Evolutionary conservation across 2,113 vertebrate species (phyloP).

Genomic region (Grammomys surdaster): DNA sequence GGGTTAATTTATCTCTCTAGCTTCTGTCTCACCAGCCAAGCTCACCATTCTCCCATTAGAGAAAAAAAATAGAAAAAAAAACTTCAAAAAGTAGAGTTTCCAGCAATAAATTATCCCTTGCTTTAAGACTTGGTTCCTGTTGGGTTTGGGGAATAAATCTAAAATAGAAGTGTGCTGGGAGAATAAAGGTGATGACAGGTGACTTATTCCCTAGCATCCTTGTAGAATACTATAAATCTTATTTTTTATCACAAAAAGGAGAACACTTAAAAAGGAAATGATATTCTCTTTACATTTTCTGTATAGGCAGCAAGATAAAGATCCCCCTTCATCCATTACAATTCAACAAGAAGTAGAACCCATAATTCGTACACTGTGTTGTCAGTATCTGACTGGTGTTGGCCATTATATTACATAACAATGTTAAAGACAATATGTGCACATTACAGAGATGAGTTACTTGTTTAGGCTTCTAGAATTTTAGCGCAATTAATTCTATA

Average conservation of each 20-base stretch:
- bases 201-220: neutral
- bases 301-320: neutral
- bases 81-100: conserved; percentile 55
- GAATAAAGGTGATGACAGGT: conserved; percentile 54
- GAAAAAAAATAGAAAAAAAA: conserved; percentile 51
- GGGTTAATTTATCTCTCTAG: conserved; percentile 71
- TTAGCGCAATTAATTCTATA: neutral
- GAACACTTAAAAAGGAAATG: neutral
- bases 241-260: conserved; percentile 34
- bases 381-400: neutral
- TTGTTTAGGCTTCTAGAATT: neutral
- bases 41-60: conserved; percentile 71
- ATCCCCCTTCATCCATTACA: neutral
- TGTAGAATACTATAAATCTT: conserved; percentile 24
- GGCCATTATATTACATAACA: neutral
- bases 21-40: conserved; percentile 43
- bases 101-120: conserved; percentile 66
- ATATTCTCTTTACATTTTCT: neutral
- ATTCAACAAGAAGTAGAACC: neutral
- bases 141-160: conserved; percentile 31
- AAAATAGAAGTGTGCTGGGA: conserved; percentile 44
- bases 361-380: neutral
- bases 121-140: conserved; percentile 60
- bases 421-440: neutral
- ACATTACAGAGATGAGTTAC: neutral